Evolutionary conservation across 92 coral and sea anemone genomes (phyloP).

Genomic region (Anthopleura xanthogrammica): DNA sequence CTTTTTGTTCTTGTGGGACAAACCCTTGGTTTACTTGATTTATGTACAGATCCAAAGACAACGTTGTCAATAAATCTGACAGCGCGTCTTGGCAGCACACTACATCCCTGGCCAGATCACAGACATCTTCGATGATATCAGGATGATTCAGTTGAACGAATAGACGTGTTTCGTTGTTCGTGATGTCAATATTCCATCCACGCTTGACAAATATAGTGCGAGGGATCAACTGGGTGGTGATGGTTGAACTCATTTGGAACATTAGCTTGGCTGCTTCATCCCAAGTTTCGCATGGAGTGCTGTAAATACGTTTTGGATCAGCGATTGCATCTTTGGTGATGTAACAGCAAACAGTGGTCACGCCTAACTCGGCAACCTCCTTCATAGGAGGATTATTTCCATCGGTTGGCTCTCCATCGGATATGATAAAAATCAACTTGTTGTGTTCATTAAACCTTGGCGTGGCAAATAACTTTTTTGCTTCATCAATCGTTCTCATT

Average conservation of each 20-base stretch:
- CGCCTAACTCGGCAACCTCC: too few species aligned
- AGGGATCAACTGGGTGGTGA: conserved; percentile 45
- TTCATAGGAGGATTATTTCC: conserved; percentile 1
- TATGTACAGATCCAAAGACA: conserved; percentile 59
- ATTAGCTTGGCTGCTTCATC: conserved; percentile 41
- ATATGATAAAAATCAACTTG: conserved; percentile 53
- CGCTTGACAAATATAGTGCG: conserved; percentile 47
- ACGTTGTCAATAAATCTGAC: conserved; percentile 38
- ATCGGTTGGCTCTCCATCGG: conserved; percentile 60
- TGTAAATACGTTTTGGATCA: too few species aligned
- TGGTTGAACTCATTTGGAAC: conserved; percentile 39
- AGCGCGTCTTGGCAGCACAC: conserved; percentile 45
- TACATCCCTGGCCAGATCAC: conserved; percentile 35
- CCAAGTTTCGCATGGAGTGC: conserved; percentile 14
- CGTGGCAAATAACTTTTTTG: conserved; percentile 29
- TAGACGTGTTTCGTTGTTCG: conserved; percentile 45
- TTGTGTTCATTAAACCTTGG: conserved; percentile 14
- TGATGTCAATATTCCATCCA: conserved; percentile 45
- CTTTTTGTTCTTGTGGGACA: conserved; percentile 23
- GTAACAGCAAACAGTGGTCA: too few species aligned
- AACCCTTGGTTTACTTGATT: conserved; percentile 31
- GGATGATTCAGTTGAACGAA: conserved; percentile 59
- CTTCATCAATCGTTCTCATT: conserved; percentile 2
- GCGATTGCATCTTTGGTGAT: too few species aligned
- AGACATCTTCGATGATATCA: conserved; percentile 40